A percentile compares a stretch with the other conserved stretches of the same genome.
These are phyloP conservation scores for Geotrupes spiniger DNA, from an alignment of 2,888 invertebrate species.

Conservation along the genomic window DNA sequence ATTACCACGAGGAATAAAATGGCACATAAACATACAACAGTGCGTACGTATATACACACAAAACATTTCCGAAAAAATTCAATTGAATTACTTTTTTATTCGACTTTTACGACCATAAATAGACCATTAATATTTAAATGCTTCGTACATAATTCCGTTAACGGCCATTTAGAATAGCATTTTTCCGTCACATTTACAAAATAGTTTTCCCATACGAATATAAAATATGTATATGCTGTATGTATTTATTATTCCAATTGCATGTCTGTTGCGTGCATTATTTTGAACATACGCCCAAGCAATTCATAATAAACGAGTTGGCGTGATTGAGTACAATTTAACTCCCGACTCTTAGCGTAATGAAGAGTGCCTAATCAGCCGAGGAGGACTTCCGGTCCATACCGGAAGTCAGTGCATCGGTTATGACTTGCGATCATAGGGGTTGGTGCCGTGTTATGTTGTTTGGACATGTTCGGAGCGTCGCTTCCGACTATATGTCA, in stretches of 20 bases:
- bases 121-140: constrained; percentile 42
- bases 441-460: constrained; percentile 26
- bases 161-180: constrained; percentile 36
- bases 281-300: constrained; percentile 41
- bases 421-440: constrained; percentile 36
- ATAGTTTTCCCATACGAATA: constrained; percentile 43
- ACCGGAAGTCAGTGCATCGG: constrained; percentile 40
- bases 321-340: constrained; percentile 46
- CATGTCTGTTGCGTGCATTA: constrained; percentile 37
- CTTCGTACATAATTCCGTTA: constrained; percentile 42
- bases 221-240: constrained; percentile 44
- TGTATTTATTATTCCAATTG: constrained; percentile 40
- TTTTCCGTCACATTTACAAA: constrained; percentile 45
- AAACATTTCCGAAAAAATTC: constrained; percentile 10
- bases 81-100: constrained; percentile 10
- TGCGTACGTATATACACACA: neutral
- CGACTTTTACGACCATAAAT: constrained; percentile 11
- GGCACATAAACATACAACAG: neutral
- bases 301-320: constrained; percentile 44
- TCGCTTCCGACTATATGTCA: constrained; percentile 15
- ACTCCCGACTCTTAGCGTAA: constrained; percentile 33
- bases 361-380: constrained; percentile 48
- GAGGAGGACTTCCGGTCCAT: constrained; percentile 40
- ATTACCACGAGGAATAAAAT: neutral
- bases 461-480: constrained; percentile 29